A percentile compares a stretch with the other conserved stretches of the same genome.
Evolutionary conservation across 2,888 invertebrate species (phyloP).

Genomic region (Furcula furcula): DNA sequence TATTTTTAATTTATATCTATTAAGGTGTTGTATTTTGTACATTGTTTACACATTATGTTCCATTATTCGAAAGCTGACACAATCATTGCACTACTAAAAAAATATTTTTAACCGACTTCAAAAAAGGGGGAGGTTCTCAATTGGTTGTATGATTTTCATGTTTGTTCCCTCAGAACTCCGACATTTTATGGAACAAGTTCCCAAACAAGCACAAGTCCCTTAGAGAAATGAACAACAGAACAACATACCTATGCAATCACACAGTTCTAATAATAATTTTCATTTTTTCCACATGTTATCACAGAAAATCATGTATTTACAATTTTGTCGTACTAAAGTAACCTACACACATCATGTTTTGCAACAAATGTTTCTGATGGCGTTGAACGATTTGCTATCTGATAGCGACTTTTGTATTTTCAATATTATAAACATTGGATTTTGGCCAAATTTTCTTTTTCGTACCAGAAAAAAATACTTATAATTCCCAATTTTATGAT

Average conservation of each 20-base stretch:
- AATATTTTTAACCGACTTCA: too few relatives aligned
- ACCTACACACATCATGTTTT: conserved; percentile 71
- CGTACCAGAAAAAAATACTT: too few relatives aligned
- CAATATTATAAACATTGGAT: neutral
- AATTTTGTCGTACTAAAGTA: conserved; percentile 78
- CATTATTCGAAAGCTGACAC: too few relatives aligned
- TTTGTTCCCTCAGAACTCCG: too few relatives aligned
- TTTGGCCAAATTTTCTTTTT: too few relatives aligned
- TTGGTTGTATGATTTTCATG: too few relatives aligned
- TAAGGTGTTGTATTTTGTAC: too few relatives aligned
- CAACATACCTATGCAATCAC: conserved; percentile 77
- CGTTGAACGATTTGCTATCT: conserved; percentile 49
- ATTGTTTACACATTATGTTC: too few relatives aligned
- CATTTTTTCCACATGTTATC: conserved; percentile 78
- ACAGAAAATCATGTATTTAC: conserved; percentile 83
- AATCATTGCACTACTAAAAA: too few relatives aligned
- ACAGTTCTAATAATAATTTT: conserved; percentile 76
- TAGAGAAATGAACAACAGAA: conserved; percentile 70
- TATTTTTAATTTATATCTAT: too few relatives aligned
- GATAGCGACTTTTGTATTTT: conserved; percentile 43
- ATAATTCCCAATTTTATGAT: too few relatives aligned
- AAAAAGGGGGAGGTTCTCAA: too few relatives aligned
- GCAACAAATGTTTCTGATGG: conserved; percentile 62
- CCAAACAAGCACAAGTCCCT: conserved; percentile 58
- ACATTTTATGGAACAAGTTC: conserved; percentile 35